Evolutionary conservation across 2,113 vertebrate genomes (phyloP).

Genomic region (Mesembrinibis cayennensis): DNA sequence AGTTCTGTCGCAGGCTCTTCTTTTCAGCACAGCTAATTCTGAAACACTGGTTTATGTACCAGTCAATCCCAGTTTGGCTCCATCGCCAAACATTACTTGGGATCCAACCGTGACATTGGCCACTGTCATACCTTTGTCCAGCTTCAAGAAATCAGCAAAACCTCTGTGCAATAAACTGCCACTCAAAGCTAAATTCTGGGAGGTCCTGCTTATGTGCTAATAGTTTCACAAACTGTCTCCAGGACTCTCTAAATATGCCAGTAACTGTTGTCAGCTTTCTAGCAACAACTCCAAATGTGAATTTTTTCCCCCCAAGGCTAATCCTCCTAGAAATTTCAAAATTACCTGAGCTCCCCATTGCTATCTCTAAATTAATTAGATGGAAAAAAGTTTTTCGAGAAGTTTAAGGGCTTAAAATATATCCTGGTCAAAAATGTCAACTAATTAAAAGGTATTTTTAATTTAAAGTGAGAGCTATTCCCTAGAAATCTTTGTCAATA

Average conservation of each 20-base stretch:
- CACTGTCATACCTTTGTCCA: not conserved
- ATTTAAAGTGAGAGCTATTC: not conserved
- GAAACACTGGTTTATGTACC: not conserved
- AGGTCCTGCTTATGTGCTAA: not conserved
- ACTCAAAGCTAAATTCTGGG: not conserved
- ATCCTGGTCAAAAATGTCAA: not conserved
- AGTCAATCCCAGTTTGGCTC: not conserved
- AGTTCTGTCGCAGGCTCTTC: not conserved
- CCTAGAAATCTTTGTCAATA: not conserved
- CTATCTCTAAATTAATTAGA: not conserved
- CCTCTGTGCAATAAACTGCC: not conserved
- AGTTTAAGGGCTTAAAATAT: not conserved
- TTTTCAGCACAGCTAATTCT: not conserved
- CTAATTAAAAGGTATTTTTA: conserved; percentile 3
- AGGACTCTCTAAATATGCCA: not conserved
- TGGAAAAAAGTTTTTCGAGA: not conserved
- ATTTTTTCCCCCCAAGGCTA: not conserved
- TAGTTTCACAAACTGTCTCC: not conserved
- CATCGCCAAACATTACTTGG: not conserved
- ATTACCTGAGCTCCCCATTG: not conserved
- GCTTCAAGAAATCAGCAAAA: not conserved
- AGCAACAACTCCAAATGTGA: not conserved
- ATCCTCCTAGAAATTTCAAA: not conserved
- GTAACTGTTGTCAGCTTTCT: not conserved
- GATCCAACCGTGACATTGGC: not conserved